A percentile compares a stretch with the other conserved stretches of the same genome.
phyloP scores from a whole-genome alignment of 2,797 vertebrate genomes.

The Acanthurus leucopareius region DNA sequence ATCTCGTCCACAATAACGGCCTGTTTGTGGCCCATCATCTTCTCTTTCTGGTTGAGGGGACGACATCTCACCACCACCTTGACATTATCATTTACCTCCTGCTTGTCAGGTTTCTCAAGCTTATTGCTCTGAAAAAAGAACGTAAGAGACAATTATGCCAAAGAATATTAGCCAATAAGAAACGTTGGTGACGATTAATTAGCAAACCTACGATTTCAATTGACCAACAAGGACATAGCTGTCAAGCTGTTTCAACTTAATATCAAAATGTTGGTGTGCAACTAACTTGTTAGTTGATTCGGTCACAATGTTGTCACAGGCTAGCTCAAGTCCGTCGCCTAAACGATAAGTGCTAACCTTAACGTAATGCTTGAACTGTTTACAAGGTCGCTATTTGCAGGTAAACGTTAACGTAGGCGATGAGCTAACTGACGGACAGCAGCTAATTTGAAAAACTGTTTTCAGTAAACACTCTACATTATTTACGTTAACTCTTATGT shows the following conservation, averaged over 20 bases:
- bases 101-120: slow-evolving; percentile 89
- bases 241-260: background rate
- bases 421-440: slow-evolving; percentile 2
- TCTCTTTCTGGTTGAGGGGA: slow-evolving; percentile 96
- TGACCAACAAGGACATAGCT: too few species aligned
- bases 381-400: too few species aligned
- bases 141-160: background rate
- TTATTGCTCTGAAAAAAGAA: slow-evolving; percentile 87
- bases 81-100: slow-evolving; percentile 94
- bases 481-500: background rate
- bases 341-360: too few species aligned
- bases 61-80: slow-evolving; percentile 98
- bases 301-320: background rate
- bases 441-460: background rate
- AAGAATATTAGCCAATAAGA: background rate
- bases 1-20: slow-evolving; percentile 95
- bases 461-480: background rate
- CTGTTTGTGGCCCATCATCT: slow-evolving; percentile 89
- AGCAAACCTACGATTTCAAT: background rate
- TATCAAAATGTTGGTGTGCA: background rate
- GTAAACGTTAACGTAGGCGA: too few species aligned
- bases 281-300: background rate
- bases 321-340: background rate
- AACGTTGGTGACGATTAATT: background rate
- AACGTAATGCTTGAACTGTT: too few species aligned